Evolutionary conservation across 2,113 vertebrate genomes (phyloP), one percentile per base, ranked within the genome.

Genomic region (Rattus rattus): DNA sequence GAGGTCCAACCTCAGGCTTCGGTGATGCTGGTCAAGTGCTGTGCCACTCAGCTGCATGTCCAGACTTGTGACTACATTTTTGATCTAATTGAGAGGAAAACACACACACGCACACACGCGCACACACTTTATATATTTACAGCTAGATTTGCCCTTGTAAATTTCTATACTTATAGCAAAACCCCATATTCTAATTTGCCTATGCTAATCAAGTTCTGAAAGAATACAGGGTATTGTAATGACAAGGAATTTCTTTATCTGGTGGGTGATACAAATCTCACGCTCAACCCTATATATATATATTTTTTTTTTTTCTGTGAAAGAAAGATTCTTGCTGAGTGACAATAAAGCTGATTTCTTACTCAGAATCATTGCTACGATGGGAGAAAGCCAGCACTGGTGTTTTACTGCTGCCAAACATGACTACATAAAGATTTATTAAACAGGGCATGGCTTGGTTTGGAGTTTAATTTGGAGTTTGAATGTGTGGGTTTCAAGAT

Each of bases 371-470:
- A 3, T 87, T 90, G 72, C 69, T 65, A 0, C 91, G 86, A 87
- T 87, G 87, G 49, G 54, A 76, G 70, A 75, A 49, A 67, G 43
- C 73, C 49, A 86, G 59, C 36, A 16, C 24, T 94, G 81, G 65
- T 93, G 67, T 75, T 83, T 80, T 91, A 54, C 69, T 87, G 79
- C 43, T 92, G 89, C 96, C 97, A 97, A 96, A 49, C 76, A 93
- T 97, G 94, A 97, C 92, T 63, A 70, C 95, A 97, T 93, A 88
- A 61, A 96, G 76, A 75, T 95, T 97, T 96, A 93, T 96, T 92
- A 95, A 94, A 65, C 30, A 94, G 96, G 97, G 95, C 20, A 93
- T 91, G 97, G 87, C 85, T 88, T 94, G 69, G 61, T 91, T 94
- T 84, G 75, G 63, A 91, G 33, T 97, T 91, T 90, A n/a, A 43